phyloP scores from a whole-genome alignment of 2,797 vertebrate species.

The Macropus fuliginosus region DNA sequence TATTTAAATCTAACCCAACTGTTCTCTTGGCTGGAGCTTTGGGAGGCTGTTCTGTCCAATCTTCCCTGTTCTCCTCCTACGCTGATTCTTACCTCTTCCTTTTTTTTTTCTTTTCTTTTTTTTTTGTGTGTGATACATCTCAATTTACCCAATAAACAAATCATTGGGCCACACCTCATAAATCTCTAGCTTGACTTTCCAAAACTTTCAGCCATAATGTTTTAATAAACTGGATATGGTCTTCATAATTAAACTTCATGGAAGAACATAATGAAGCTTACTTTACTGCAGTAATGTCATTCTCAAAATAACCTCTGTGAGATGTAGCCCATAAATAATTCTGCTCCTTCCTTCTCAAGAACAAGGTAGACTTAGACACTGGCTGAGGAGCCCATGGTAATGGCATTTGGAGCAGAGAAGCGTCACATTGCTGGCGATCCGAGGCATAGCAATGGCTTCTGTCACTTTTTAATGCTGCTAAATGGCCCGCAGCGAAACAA shows the following conservation, averaged over 20 bases:
- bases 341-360: conserved; percentile 61
- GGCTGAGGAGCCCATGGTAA: conserved; percentile 24
- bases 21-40: background rate
- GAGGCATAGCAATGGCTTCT: conserved; percentile 61
- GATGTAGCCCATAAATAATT: conserved; percentile 63
- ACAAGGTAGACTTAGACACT: background rate
- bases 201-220: background rate
- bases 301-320: conserved; percentile 55
- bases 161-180: background rate
- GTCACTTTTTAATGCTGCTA: conserved; percentile 70
- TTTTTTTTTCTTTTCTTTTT: background rate
- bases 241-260: conserved; percentile 17
- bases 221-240: conserved; percentile 23
- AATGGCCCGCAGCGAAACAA: conserved; percentile 75
- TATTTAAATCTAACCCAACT: background rate
- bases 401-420: conserved; percentile 60
- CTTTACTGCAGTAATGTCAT: conserved; percentile 19
- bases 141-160: background rate
- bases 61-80: background rate
- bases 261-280: conserved; percentile 51
- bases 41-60: background rate
- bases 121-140: background rate
- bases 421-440: conserved; percentile 56
- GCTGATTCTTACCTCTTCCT: background rate
- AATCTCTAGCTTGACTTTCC: background rate